These are phyloP conservation scores for Athalia rosae DNA, from an alignment of 2,888 invertebrate genomes.

Conservation along the genomic window DNA sequence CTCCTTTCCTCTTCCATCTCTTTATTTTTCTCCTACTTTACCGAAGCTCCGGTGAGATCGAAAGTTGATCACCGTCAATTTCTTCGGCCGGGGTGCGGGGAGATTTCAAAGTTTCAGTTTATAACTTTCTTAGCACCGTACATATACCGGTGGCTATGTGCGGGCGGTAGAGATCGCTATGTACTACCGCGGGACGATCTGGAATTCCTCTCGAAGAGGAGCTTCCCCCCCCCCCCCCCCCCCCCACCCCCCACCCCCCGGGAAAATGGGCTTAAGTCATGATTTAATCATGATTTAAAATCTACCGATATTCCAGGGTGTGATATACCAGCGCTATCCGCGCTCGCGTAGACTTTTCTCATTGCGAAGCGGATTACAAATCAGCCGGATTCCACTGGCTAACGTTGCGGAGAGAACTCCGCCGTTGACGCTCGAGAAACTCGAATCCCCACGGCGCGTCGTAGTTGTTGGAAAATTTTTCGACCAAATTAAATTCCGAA, in stretches of 20 bases:
- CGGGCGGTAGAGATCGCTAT: background rate
- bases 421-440: too few species aligned
- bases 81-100: background rate
- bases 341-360: too few species aligned
- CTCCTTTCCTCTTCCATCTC: background rate
- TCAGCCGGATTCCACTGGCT: too few species aligned
- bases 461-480: background rate
- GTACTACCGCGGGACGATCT: too few species aligned
- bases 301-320: too few species aligned
- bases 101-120: constrained; percentile 28
- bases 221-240: too few species aligned
- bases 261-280: background rate
- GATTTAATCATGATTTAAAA: constrained; percentile 31
- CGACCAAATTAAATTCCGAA: background rate
- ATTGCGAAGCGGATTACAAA: too few species aligned
- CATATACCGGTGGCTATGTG: background rate
- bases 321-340: too few species aligned
- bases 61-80: constrained; percentile 26
- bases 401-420: too few species aligned
- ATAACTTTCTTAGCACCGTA: constrained; percentile 16
- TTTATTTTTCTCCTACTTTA: background rate
- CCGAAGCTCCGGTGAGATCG: constrained; percentile 3
- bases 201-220: too few species aligned
- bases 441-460: too few species aligned
- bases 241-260: too few species aligned